A percentile compares a stretch with the other conserved stretches of the same genome.
Conservation (phyloP, 2,888 invertebrate species). For the Synanthedon tipuliformis region DNA sequence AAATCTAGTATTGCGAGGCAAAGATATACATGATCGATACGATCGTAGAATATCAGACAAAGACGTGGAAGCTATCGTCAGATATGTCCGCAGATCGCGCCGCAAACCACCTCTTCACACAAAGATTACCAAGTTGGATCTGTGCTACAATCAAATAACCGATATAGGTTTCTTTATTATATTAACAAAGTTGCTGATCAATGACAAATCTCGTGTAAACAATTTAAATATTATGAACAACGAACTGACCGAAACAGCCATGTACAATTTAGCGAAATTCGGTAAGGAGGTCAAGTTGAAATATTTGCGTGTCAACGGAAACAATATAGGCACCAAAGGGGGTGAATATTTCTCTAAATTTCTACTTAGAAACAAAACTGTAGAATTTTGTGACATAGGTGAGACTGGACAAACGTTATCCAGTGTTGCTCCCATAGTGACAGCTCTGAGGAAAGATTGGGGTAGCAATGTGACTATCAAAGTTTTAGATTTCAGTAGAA, state of each 20-base stretch:
- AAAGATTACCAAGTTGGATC: slow-evolving; percentile 59
- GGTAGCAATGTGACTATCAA: slow-evolving; percentile 36
- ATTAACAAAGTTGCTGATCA: slow-evolving; percentile 45
- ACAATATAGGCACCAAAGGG: slow-evolving; percentile 66
- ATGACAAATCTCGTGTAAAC: slow-evolving; percentile 52
- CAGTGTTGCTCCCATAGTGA: slow-evolving; percentile 65
- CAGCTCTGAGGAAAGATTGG: slow-evolving; percentile 51
- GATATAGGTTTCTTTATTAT: slow-evolving; percentile 57
- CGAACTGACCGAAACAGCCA: slow-evolving; percentile 52
- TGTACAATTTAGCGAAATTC: slow-evolving; percentile 38
- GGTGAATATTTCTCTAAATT: slow-evolving; percentile 63
- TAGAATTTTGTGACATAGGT: slow-evolving; percentile 67
- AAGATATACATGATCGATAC: slow-evolving; percentile 53
- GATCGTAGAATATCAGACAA: slow-evolving; percentile 49
- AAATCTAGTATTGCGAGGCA: slow-evolving; percentile 61
- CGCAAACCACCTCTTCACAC: slow-evolving; percentile 24
- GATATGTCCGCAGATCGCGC: slow-evolving; percentile 50
- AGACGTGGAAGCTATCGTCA: slow-evolving; percentile 61
- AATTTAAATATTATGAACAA: slow-evolving; percentile 72
- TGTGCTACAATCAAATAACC: slow-evolving; percentile 70
- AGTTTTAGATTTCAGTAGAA: slow-evolving; percentile 49
- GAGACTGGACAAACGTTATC: slow-evolving; percentile 69
- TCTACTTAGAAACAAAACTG: slow-evolving; percentile 45
- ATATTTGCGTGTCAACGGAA: slow-evolving; percentile 69
- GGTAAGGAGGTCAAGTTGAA: slow-evolving; percentile 49